A percentile compares a stretch with the other conserved stretches of the same genome.
These are phyloP conservation scores for Tetramorium simillimum DNA, from an alignment of 1,140 invertebrate species.

Conservation along the genomic window DNA sequence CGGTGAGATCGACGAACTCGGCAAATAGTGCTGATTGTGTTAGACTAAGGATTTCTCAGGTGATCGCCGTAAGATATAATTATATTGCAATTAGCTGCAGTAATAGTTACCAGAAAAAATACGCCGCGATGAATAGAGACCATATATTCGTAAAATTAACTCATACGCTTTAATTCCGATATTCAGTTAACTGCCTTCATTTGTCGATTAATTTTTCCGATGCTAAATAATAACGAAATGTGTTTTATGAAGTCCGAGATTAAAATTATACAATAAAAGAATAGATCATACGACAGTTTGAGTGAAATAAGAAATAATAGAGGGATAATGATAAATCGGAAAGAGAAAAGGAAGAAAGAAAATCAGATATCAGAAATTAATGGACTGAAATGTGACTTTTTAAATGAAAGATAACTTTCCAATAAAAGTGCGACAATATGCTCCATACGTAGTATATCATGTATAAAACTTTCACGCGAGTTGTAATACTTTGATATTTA, in stretches of 20 bases:
- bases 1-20: neutral
- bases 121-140: neutral
- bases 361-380: constrained; percentile 4
- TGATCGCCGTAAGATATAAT: neutral
- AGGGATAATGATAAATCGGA: neutral
- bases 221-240: neutral
- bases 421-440: neutral
- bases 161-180: neutral
- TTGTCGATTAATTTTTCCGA: neutral
- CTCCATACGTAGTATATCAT: neutral
- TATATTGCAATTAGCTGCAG: neutral
- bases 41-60: neutral
- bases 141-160: neutral
- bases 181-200: neutral
- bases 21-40: constrained; percentile 19
- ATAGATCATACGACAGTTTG: neutral
- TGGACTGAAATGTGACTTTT: neutral
- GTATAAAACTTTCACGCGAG: constrained; percentile 9
- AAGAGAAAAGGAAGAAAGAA: neutral
- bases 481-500: constrained; percentile 1
- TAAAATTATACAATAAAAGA: neutral
- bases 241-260: neutral
- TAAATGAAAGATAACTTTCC: neutral
- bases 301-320: neutral
- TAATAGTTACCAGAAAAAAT: neutral